Evolutionary conservation across 2,888 invertebrate genomes (phyloP).

Genomic region (Dynastes maya): DNA sequence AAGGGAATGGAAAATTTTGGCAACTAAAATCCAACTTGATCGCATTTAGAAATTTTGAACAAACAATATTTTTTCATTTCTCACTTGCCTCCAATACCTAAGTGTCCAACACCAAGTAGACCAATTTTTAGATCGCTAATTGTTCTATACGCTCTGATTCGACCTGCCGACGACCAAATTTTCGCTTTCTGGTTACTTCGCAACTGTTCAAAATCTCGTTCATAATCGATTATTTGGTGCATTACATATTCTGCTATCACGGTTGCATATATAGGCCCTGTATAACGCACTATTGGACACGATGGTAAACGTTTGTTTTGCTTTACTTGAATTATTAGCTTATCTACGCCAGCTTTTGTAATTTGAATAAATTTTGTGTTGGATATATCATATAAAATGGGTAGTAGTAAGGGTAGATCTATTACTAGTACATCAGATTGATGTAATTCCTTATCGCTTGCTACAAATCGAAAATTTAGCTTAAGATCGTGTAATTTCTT

Average conservation of each 20-base stretch:
- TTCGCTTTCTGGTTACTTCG: conserved; percentile 65
- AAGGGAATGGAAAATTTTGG: conserved; percentile 68
- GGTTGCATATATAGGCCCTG: conserved; percentile 69
- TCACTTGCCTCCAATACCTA: conserved; percentile 67
- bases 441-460: conserved; percentile 59
- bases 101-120: conserved; percentile 73
- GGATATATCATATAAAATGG: conserved; percentile 65
- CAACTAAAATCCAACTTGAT: conserved; percentile 63
- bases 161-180: conserved; percentile 65
- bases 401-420: conserved; percentile 67
- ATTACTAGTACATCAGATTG: conserved; percentile 68
- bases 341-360: conserved; percentile 71
- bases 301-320: conserved; percentile 57
- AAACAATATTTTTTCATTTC: conserved; percentile 62
- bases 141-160: conserved; percentile 63
- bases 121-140: conserved; percentile 72
- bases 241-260: conserved; percentile 73
- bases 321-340: conserved; percentile 57
- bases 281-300: conserved; percentile 68
- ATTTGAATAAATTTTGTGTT: conserved; percentile 70
- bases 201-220: conserved; percentile 68
- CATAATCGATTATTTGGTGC: conserved; percentile 70
- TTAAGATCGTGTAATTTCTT: conserved; percentile 6
- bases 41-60: conserved; percentile 56
- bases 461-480: conserved; percentile 49